Base-by-base conservation (phyloP, 1,140 invertebrate genomes). In the Drosophila parvula region DNA sequence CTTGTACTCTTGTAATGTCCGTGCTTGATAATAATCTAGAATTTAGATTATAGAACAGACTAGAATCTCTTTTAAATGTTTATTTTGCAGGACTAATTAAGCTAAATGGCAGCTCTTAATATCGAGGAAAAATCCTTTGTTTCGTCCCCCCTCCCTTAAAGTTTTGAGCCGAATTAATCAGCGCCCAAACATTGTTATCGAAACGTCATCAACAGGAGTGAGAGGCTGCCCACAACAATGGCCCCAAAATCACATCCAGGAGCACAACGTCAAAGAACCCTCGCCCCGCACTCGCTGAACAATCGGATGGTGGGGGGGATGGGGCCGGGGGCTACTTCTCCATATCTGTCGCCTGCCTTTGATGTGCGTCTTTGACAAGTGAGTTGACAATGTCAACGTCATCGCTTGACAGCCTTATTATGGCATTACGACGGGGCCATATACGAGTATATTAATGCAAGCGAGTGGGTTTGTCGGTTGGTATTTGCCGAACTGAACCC, bases 321-420 rank as follows among this genome's bases (percentile, higher is more conserved):
- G n/a, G n/a, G 43, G 67, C 53, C 61, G 70, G 62, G 61, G 58
- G 75, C 30, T 68, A 50, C 79, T 79, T 88, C 83, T 68, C 79
- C 76, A 80, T 88, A 88, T 88, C 83, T 88, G 84, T 90, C 85
- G 85, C 81, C 86, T 90, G 88, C 65, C 83, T 90, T 90, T 90
- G 88, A 90, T 90, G 88, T 90, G 86, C 71, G 75, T 77, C 83
- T 90, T 90, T 90, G 88, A 90, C 88, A 90, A 90, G 82, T 90
- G 82, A 90, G 82, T 90, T 90, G 88, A 90, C 88, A 90, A 91
- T 86, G 90, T 91, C 89, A 86, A 86, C 83, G 86, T 91, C 85
- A 91, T 76, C 73, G 77, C 82, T 81, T 91, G 90, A 91, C 90
- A 90, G 85, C 82, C 81, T 91, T 91, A 91, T 90, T 90, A 90